A percentile compares a stretch with the other conserved stretches of the same genome.
Evolutionary conservation across 2,113 vertebrate species (phyloP).

Genomic region (Takifugu flavidus): DNA sequence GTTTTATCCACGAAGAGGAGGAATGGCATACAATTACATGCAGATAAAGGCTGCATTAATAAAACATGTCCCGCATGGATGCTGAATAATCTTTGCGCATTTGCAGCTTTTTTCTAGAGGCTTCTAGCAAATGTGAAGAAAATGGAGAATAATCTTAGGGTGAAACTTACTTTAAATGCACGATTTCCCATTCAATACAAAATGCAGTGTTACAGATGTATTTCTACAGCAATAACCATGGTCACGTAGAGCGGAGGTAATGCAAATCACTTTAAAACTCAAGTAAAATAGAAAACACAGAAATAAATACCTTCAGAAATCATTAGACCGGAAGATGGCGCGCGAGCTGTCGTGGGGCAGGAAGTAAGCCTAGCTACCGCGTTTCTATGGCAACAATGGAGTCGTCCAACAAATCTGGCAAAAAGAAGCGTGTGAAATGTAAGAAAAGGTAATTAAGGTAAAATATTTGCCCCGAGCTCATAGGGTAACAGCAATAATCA

Average conservation of each 20-base stretch:
- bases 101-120: background rate
- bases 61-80: background rate
- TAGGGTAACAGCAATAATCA: background rate
- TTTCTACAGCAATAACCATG: too few species aligned
- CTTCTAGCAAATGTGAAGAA: background rate
- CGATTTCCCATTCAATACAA: too few species aligned
- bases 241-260: too few species aligned
- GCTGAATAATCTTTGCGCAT: background rate
- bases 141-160: background rate
- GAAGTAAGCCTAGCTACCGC: background rate
- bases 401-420: conserved; percentile 32
- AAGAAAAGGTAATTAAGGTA: conserved; percentile 27
- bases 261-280: too few species aligned
- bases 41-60: background rate
- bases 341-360: too few species aligned
- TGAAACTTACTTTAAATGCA: background rate
- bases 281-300: too few species aligned
- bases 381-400: conserved; percentile 44
- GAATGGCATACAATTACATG: background rate
- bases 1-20: conserved; percentile 6
- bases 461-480: background rate
- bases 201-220: too few species aligned
- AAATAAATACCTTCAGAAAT: background rate
- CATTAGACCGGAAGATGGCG: too few species aligned
- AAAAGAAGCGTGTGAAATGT: conserved; percentile 6